A percentile compares a stretch with the other conserved stretches of the same genome.
phyloP scores from a whole-genome alignment of 1,140 invertebrate genomes.

The Muscidifurax raptorellus region DNA sequence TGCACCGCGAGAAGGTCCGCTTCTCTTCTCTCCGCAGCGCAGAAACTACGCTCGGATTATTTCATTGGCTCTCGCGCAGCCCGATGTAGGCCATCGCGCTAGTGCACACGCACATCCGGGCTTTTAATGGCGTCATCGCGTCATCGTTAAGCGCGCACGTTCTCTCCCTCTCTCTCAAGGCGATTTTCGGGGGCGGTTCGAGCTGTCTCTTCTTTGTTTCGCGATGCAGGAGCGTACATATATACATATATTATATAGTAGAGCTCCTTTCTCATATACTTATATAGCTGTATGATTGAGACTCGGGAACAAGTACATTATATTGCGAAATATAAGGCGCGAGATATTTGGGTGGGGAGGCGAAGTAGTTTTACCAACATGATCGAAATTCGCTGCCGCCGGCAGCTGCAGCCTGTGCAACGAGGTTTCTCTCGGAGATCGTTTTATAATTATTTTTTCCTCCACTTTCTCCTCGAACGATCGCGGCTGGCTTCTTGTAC shows the following conservation, averaged over 20 bases:
- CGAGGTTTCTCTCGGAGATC: conserved; percentile 1
- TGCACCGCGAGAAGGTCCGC: background rate
- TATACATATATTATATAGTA: background rate
- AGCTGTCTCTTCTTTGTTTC: conserved; percentile 13
- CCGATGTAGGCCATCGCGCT: conserved; percentile 42
- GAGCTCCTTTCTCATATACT: background rate
- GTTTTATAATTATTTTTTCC: conserved; percentile 3
- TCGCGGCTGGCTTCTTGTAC: background rate
- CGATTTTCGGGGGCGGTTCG: background rate
- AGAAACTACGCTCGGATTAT: conserved; percentile 28
- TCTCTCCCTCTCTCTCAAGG: background rate
- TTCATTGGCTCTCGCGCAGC: conserved; percentile 4
- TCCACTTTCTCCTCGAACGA: background rate
- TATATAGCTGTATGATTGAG: background rate
- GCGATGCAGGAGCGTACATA: background rate
- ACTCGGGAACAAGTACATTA: background rate
- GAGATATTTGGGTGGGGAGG: background rate
- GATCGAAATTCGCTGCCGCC: background rate
- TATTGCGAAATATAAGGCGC: background rate
- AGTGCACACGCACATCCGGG: conserved; percentile 47
- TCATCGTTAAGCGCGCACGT: conserved; percentile 31
- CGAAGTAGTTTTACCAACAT: background rate
- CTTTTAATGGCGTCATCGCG: conserved; percentile 50
- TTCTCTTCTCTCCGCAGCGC: background rate
- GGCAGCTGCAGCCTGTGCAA: background rate